phyloP scores from a whole-genome alignment of 2,113 vertebrate genomes.

The Atractosteus spatula region DNA sequence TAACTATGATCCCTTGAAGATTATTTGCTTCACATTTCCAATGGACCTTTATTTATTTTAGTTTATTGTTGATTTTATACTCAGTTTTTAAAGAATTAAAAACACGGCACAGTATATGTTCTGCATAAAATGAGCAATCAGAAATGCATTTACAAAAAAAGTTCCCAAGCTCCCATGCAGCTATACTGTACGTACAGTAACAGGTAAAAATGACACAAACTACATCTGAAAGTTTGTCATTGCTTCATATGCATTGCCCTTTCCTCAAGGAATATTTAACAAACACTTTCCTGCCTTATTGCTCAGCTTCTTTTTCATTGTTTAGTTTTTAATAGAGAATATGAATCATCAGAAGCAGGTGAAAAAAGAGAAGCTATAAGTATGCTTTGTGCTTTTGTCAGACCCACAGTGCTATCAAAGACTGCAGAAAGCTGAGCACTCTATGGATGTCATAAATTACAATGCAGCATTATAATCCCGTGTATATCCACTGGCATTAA shows the following conservation, averaged over 20 bases:
- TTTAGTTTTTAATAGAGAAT: slow-evolving; percentile 9
- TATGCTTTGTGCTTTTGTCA: neutral
- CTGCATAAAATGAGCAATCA: too few species aligned
- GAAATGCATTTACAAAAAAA: too few species aligned
- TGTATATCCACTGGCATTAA: neutral
- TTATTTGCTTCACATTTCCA: too few species aligned
- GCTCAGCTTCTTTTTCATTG: neutral
- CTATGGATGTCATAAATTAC: slow-evolving; percentile 9
- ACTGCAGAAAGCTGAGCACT: neutral
- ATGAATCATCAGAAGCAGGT: slow-evolving; percentile 15
- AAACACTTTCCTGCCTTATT: neutral
- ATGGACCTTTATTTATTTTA: too few species aligned
- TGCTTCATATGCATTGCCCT: slow-evolving; percentile 2
- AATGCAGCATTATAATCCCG: neutral
- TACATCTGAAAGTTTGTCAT: neutral
- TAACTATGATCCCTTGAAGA: too few species aligned
- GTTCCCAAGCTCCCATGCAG: too few species aligned
- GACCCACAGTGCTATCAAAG: neutral
- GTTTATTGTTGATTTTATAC: too few species aligned
- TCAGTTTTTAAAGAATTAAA: too few species aligned
- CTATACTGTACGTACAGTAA: neutral
- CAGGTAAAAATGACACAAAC: neutral
- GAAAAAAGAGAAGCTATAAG: neutral
- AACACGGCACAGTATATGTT: too few species aligned
- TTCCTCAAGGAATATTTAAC: slow-evolving; percentile 15